Base-by-base conservation (phyloP, 2,113 vertebrate genomes). In the Macquaria australasica region DNA sequence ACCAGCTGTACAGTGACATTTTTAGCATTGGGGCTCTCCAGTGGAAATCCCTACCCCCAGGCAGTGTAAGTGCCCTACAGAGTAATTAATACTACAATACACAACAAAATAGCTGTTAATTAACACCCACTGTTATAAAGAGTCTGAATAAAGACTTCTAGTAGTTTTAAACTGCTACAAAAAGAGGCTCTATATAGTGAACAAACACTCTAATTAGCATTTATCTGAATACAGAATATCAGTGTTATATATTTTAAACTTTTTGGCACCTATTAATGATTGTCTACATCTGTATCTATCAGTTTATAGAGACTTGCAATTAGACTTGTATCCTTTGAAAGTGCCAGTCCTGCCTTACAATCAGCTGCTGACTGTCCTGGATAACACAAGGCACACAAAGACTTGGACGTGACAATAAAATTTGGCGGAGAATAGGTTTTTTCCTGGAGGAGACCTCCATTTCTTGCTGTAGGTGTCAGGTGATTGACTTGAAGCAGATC, bases 401-500 rank as follows among this genome's bases (percentile, higher is more conserved):
- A 37, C 45, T 41, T 23, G 2, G 16, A 12, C 12, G 7, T 14
- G 76, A 21, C 20, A 64, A 14, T 56, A 37, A 16, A 58, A 14
- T 31, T 8, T 5, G 34, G 23, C 20, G 6, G 4, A 31, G 3
- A 18, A 56, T 0, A 3, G 9, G 28, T 31, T 0, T 11, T 48
- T 64, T 76, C 62, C 62, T 45, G 70, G 12, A 48, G 51, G 9
- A 67, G 64, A 63, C 39, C 10, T n/a, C 20, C 8, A 25, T 74
- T 48, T 62, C 50, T 64, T 4, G 66, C 63, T 53, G 59, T 8
- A 48, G 59, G 28, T 37, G 78, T 60, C 76, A 79, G 37, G 25
- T 68, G 79, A 77, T 23, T 73, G 74, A 82, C 18, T 63, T 10
- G 20, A 78, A 62, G 74, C 74, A 80, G 76, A 43, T 53, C 1